phyloP scores from a whole-genome alignment of 1,140 invertebrate genomes.

The Drosophila leontia region DNA sequence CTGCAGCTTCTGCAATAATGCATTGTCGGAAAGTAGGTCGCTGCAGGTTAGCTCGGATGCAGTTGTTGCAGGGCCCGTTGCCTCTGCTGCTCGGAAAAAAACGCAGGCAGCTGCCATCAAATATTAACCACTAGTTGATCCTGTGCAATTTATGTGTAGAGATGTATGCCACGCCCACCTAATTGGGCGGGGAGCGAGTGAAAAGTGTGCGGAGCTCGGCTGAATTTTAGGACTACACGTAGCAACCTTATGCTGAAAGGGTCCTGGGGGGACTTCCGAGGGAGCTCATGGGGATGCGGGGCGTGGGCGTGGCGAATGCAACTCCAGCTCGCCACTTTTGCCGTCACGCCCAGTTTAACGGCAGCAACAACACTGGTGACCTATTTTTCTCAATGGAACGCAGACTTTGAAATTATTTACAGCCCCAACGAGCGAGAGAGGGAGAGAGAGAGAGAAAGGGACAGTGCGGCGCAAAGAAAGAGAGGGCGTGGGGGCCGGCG shows the following conservation, averaged over 20 bases:
- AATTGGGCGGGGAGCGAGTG: slow-evolving; percentile 59
- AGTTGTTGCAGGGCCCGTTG: slow-evolving; percentile 22
- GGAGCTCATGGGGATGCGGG: neutral
- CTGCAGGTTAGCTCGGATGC: slow-evolving; percentile 62
- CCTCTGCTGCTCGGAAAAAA: slow-evolving; percentile 25
- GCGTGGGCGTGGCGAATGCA: slow-evolving; percentile 57
- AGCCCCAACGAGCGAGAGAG: slow-evolving; percentile 30
- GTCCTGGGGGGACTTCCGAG: neutral
- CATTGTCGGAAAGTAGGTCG: slow-evolving; percentile 75
- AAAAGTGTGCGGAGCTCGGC: slow-evolving; percentile 21
- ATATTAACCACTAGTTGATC: slow-evolving; percentile 81
- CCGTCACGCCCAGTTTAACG: slow-evolving; percentile 78
- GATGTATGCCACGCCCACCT: slow-evolving; percentile 61
- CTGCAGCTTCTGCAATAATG: slow-evolving; percentile 60
- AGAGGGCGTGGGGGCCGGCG: neutral
- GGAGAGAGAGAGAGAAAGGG: slow-evolving; percentile 5
- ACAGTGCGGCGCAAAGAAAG: slow-evolving; percentile 22
- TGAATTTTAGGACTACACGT: slow-evolving; percentile 28
- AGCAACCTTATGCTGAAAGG: slow-evolving; percentile 43
- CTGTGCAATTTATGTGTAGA: slow-evolving; percentile 32
- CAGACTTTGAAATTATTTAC: slow-evolving; percentile 78
- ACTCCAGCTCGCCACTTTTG: slow-evolving; percentile 75
- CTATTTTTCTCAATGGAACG: slow-evolving; percentile 63
- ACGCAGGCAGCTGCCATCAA: slow-evolving; percentile 67
- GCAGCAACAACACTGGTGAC: slow-evolving; percentile 67